Base-by-base conservation (phyloP, 2,797 vertebrate genomes). In the Leptatherina wallacei region DNA sequence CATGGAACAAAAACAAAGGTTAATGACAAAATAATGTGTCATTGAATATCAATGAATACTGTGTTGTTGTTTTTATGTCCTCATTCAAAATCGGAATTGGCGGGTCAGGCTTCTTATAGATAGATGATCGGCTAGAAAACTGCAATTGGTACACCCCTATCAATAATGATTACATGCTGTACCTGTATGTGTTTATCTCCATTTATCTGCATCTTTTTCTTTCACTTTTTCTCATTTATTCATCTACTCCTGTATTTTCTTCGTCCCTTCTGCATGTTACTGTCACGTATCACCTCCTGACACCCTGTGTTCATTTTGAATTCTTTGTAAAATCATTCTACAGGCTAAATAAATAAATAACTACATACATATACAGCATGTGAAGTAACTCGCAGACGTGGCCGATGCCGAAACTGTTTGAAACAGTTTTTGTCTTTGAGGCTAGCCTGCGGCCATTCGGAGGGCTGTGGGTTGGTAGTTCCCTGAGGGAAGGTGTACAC, bases 401-500 rank as follows among this genome's bases (percentile, higher is more conserved):
- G 69, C 44, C 66, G 61, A 61, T 61, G 55, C 36, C 49, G 32
- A 69, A 69, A 81, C 27, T 75, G 70, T 77, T 71, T 75, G 71
- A 69, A 78, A 77, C 67, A 72, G 78, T 80, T 71, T 20, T 55
- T 73, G 69, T 79, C 86, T 80, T 77, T 63, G 47, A 75, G 86
- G 80, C 82, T 70, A 12, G 82, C 83, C 80, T 55, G 69, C 8
- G 65, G 86, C 89, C 72, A 40, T 78, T 71, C 40, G 18, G 71
- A 51, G 66, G 61, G 73, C 75, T 79, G 58, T 78, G 65, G 76
- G 66, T 85, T 77, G 71, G 61, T 79, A 75, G 82, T 71, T 55
- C 70, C 83, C 81, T 54, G 68, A 70, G 74, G 78, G 76, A 80
- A 74, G 42, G 16, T 65, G 76, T 72, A 85, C 74, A 67, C 32